Evolutionary conservation across 1,140 invertebrate genomes (phyloP).

Genomic region (Mylabris phalerata): DNA sequence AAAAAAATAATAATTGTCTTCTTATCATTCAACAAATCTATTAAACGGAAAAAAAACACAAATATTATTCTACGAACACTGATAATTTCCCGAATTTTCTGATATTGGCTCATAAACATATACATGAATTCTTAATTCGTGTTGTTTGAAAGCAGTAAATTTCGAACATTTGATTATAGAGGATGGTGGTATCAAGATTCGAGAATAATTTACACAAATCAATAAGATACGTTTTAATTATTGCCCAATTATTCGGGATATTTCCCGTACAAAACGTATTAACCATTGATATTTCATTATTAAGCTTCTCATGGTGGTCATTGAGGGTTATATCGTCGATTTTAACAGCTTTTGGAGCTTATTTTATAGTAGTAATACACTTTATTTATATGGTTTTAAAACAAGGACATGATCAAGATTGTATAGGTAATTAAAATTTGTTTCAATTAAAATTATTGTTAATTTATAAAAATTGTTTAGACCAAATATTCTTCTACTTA

Average conservation of each 20-base stretch:
- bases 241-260: slow-evolving; percentile 4
- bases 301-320: slow-evolving; percentile 1
- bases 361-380: background rate
- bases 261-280: slow-evolving; percentile 5
- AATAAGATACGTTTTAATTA: background rate
- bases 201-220: slow-evolving; percentile 4
- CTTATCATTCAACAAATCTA: no score
- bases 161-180: no score
- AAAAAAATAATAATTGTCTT: no score
- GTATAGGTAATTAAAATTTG: background rate
- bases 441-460: background rate
- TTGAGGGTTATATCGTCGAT: background rate
- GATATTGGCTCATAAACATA: no score
- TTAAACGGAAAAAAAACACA: no score
- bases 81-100: no score
- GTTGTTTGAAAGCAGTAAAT: no score
- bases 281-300: background rate
- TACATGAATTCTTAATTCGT: no score
- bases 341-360: background rate
- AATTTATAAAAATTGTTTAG: background rate
- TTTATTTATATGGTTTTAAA: background rate
- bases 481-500: slow-evolving; percentile 1
- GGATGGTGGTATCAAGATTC: no score
- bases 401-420: background rate
- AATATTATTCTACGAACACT: no score